phyloP scores from a whole-genome alignment of 2,797 vertebrate species.

The Melanogrammus aeglefinus region DNA sequence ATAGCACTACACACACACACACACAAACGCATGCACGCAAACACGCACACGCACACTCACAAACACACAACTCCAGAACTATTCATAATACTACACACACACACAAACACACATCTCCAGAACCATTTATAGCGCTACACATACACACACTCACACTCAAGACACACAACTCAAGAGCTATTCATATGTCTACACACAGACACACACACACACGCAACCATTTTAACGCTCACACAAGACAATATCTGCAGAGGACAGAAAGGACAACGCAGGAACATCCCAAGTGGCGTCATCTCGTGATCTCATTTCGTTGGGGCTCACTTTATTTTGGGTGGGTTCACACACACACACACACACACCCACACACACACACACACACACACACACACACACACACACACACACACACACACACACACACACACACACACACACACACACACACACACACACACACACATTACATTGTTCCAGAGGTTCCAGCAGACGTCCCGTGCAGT shows the following conservation, averaged over 20 bases:
- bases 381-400: slow-evolving; percentile 12
- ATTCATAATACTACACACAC: not conserved
- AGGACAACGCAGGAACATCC: slow-evolving; percentile 28
- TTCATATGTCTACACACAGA: not conserved
- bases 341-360: slow-evolving; percentile 1
- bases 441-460: slow-evolving; percentile 2
- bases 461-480: slow-evolving; percentile 36
- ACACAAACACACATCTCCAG: too few relatives aligned
- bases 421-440: slow-evolving; percentile 1
- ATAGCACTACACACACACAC: not conserved
- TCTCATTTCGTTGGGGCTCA: slow-evolving; percentile 44
- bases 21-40: not conserved
- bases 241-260: slow-evolving; percentile 49
- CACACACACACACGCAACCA: slow-evolving; percentile 15
- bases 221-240: slow-evolving; percentile 31
- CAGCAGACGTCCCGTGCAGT: slow-evolving; percentile 38
- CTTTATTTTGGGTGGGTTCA: slow-evolving; percentile 54
- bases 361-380: slow-evolving; percentile 15
- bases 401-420: slow-evolving; percentile 22
- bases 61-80: not conserved
- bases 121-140: too few relatives aligned
- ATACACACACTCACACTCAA: too few relatives aligned
- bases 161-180: not conserved
- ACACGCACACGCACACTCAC: not conserved
- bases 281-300: slow-evolving; percentile 45